Conservation (phyloP, 2,797 vertebrate genomes). For the Muscicapa striata region DNA sequence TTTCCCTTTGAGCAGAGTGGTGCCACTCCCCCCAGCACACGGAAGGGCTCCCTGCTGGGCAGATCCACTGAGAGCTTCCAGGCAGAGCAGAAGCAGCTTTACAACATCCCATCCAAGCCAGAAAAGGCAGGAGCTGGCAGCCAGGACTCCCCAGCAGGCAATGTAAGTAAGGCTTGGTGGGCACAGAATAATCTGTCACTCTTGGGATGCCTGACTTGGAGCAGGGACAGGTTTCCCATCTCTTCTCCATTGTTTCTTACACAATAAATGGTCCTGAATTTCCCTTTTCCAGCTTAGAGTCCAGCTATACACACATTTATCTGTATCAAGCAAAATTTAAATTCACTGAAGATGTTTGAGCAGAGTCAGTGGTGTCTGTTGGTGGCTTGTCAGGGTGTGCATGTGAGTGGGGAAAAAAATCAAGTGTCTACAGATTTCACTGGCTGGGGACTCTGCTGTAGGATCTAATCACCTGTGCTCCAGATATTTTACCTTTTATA, state of each 20-base stretch:
- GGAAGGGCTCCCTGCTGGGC: not conserved
- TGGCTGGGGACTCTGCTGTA: not conserved
- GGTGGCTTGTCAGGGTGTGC: not conserved
- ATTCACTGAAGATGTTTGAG: not conserved
- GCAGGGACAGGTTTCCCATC: not conserved
- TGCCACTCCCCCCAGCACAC: not conserved
- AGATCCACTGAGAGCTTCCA: slow-evolving; percentile 23
- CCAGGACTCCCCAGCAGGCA: not conserved
- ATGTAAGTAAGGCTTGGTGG: not conserved
- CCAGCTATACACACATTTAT: not conserved
- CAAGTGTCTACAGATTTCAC: not conserved
- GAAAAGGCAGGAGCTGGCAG: slow-evolving; percentile 6
- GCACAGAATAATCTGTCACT: not conserved
- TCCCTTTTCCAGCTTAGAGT: not conserved
- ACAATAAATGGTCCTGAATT: not conserved
- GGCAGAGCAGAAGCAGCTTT: slow-evolving; percentile 62
- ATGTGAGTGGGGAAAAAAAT: not conserved
- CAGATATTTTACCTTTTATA: not conserved
- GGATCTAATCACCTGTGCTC: not conserved
- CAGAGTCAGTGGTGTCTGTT: not conserved
- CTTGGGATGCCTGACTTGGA: not conserved
- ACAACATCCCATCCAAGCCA: slow-evolving; percentile 57
- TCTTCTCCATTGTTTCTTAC: not conserved
- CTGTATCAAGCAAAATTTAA: not conserved
- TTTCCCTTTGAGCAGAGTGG: not conserved